A percentile compares a stretch with the other conserved stretches of the same genome.
Evolutionary conservation across 2,797 vertebrate genomes (phyloP).

Genomic region (Sciaenops ocellatus): DNA sequence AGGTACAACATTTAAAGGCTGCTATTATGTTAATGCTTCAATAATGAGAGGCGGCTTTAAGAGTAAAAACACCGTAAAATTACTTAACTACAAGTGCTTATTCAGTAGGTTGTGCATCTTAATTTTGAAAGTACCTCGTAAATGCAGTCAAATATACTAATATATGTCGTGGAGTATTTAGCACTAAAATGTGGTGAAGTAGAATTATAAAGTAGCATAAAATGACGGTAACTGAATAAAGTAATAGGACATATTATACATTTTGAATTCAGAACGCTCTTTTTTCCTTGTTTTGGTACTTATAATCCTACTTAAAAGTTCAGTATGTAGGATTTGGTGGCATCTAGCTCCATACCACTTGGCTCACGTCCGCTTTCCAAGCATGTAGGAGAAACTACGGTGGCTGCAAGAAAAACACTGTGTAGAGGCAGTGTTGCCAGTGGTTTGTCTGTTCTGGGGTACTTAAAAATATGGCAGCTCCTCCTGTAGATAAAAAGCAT

Average conservation of each 20-base stretch:
- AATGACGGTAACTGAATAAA: not conserved
- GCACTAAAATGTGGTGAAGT: not conserved
- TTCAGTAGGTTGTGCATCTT: not conserved
- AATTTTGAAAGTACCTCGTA: not conserved
- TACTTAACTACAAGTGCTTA: not conserved
- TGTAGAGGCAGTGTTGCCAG: too few relatives aligned
- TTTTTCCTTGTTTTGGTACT: not conserved
- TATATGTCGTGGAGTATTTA: not conserved
- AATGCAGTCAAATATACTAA: not conserved
- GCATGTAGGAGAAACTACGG: too few relatives aligned
- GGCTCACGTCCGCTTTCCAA: too few relatives aligned
- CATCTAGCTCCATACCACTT: too few relatives aligned
- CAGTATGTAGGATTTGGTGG: too few relatives aligned
- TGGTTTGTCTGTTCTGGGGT: too few relatives aligned
- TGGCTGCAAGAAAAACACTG: too few relatives aligned
- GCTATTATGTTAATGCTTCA: slow-evolving; percentile 4
- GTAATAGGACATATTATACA: not conserved
- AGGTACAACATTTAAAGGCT: not conserved
- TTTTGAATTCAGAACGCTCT: not conserved
- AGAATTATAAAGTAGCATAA: slow-evolving; percentile 1
- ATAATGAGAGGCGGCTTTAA: not conserved
- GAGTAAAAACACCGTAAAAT: not conserved
- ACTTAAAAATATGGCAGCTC: too few relatives aligned
- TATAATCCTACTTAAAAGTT: not conserved
- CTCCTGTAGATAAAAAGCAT: too few relatives aligned